Evolutionary conservation across 2,797 vertebrate species (phyloP).

Genomic region (Hypotaenidia okinawae): DNA sequence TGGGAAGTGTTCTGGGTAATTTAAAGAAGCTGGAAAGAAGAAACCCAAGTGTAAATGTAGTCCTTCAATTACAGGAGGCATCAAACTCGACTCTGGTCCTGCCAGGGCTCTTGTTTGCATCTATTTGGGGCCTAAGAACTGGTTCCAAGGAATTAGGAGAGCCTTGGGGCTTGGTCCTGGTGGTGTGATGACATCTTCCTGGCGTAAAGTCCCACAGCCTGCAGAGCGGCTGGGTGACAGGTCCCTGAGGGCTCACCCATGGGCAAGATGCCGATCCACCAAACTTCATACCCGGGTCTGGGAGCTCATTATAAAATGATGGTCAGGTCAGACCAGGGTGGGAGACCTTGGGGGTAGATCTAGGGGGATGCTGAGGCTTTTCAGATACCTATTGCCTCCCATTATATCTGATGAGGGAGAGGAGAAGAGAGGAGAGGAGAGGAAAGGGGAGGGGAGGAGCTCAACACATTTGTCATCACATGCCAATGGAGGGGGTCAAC

Average conservation of each 20-base stretch:
- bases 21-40: background rate
- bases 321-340: background rate
- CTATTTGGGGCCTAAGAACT: background rate
- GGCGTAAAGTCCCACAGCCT: fast-evolving
- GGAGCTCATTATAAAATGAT: background rate
- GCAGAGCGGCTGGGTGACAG: background rate
- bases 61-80: background rate
- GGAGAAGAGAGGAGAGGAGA: no score
- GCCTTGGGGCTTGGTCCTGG: background rate
- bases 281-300: background rate
- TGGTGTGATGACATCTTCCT: background rate
- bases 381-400: background rate
- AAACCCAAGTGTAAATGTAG: background rate
- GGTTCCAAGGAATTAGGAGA: background rate
- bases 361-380: background rate
- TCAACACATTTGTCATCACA: background rate
- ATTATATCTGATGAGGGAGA: background rate
- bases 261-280: background rate
- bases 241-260: background rate
- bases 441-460: background rate
- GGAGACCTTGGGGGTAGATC: background rate
- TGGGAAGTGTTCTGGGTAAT: background rate
- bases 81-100: background rate
- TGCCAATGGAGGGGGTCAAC: background rate
- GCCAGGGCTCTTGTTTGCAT: background rate